Percentiles rank a stretch among this genome's conserved stretches.
phyloP scores from a whole-genome alignment of 2,797 vertebrate genomes.

The Poecilia velifera region DNA sequence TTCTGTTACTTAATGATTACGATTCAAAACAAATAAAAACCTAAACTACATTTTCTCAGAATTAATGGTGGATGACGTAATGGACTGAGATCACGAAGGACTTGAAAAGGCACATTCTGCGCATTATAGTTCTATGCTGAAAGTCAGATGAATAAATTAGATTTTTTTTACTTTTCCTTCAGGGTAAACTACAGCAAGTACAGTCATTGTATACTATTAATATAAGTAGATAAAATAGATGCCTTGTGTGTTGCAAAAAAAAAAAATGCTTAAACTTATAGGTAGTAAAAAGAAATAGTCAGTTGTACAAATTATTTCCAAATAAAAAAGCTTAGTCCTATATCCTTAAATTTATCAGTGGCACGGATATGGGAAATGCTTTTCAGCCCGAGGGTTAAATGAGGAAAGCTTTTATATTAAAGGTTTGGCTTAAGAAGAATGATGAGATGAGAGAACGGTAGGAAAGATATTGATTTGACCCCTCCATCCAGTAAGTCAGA shows the following conservation, averaged over 20 bases:
- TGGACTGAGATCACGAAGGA: background rate
- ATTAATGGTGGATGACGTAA: background rate
- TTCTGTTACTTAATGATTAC: background rate
- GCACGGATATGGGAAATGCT: background rate
- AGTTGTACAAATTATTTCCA: background rate
- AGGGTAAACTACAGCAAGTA: background rate
- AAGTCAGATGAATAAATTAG: background rate
- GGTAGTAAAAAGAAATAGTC: background rate
- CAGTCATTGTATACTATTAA: background rate
- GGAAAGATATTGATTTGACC: constrained; percentile 49
- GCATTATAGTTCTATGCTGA: background rate
- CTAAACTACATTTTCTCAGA: background rate
- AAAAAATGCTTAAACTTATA: background rate
- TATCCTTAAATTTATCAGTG: constrained; percentile 3
- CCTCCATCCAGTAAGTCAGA: constrained; percentile 32
- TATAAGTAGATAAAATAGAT: background rate
- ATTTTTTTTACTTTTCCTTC: background rate
- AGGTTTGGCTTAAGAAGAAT: constrained; percentile 17
- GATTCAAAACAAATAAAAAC: background rate
- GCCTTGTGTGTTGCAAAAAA: too few species aligned
- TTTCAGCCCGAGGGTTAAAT: background rate
- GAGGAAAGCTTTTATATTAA: constrained; percentile 20
- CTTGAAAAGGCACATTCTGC: background rate
- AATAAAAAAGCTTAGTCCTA: background rate
- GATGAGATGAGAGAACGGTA: constrained; percentile 28